phyloP scores from a whole-genome alignment of 2,888 invertebrate species.

The Pardosa pseudoannulata region DNA sequence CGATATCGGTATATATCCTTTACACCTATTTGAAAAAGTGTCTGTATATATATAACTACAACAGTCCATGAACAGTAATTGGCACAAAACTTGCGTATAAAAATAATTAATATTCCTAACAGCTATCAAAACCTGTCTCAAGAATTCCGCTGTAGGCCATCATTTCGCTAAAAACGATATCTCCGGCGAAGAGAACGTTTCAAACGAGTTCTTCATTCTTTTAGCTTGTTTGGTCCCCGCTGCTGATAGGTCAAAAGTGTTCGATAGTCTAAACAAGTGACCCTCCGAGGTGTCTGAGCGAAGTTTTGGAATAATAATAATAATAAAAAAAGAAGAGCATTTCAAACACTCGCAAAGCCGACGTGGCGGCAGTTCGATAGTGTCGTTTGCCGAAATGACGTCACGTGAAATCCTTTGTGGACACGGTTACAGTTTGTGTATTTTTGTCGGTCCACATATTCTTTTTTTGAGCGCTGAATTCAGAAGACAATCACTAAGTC shows the following conservation, averaged over 20 bases:
- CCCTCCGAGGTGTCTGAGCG: too few species aligned
- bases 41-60: constrained; percentile 43
- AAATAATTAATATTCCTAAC: constrained; percentile 45
- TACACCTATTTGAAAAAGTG: constrained; percentile 33
- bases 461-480: too few species aligned
- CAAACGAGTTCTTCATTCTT: neutral
- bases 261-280: neutral
- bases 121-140: constrained; percentile 27
- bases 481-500: too few species aligned
- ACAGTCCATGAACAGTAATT: constrained; percentile 41
- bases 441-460: too few species aligned
- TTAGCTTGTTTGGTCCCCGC: neutral
- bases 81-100: constrained; percentile 58
- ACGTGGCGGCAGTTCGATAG: too few species aligned
- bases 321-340: too few species aligned
- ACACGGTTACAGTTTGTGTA: too few species aligned
- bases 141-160: constrained; percentile 21
- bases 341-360: too few species aligned
- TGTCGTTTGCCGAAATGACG: too few species aligned
- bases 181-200: neutral
- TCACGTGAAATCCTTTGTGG: too few species aligned
- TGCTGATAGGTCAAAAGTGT: neutral
- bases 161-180: constrained; percentile 6
- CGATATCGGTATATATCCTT: neutral
- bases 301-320: too few species aligned